Conservation (phyloP, 92 coral and sea anemone genomes). For the Zoanthus sociatus region DNA sequence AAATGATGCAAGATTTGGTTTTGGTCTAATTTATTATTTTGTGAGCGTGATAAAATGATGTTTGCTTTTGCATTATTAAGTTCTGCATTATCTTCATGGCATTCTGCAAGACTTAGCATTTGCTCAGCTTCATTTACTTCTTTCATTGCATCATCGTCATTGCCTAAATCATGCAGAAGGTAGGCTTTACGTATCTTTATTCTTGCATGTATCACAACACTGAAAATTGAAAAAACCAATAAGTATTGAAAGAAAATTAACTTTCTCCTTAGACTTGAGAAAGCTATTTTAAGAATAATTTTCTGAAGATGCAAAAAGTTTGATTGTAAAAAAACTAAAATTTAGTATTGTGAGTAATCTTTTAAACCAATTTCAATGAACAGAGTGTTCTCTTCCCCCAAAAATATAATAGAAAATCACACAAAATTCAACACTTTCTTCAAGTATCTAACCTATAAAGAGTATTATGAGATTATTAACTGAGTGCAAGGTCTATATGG, state of each 20-base stretch:
- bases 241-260: neutral
- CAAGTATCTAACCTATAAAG: no score
- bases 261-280: no score
- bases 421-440: no score
- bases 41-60: conserved; percentile 32
- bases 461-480: no score
- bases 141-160: conserved; percentile 50
- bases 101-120: conserved; percentile 49
- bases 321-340: no score
- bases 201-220: conserved; percentile 52
- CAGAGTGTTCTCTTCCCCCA: no score
- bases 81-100: conserved; percentile 52
- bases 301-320: no score
- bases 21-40: conserved; percentile 27
- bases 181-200: conserved; percentile 43
- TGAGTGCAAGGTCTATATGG: no score
- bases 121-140: conserved; percentile 56
- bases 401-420: no score
- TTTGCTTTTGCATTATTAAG: conserved; percentile 43
- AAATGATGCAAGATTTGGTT: conserved; percentile 14
- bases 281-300: no score
- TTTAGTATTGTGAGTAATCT: no score
- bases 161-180: conserved; percentile 40
- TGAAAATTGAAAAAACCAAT: neutral
- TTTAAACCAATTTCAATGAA: no score